Conservation (phyloP, 2,888 invertebrate genomes). For the Stomorhina lunata region DNA sequence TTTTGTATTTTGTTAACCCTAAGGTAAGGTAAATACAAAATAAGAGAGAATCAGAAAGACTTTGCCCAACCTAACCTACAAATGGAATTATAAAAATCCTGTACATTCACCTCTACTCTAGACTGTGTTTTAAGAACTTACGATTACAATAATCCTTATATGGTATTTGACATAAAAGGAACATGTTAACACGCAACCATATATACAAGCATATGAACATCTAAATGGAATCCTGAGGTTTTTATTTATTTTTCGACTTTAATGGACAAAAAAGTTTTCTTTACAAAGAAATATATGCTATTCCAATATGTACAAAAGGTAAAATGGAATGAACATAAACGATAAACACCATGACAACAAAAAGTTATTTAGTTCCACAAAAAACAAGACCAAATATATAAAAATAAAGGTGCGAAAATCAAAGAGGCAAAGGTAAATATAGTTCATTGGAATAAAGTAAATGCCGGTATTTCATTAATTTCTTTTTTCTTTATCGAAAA, state of each 20-base stretch:
- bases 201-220: neutral
- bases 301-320: neutral
- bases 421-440: neutral
- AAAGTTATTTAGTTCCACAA: neutral
- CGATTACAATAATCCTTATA: neutral
- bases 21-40: too few species aligned
- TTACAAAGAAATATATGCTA: neutral
- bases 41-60: neutral
- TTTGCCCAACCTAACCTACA: neutral
- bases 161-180: slow-evolving; percentile 29
- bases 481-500: slow-evolving; percentile 1
- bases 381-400: neutral
- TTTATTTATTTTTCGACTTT: neutral
- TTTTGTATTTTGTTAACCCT: too few species aligned
- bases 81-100: neutral
- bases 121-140: neutral
- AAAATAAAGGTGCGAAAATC: neutral
- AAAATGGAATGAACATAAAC: slow-evolving; percentile 2
- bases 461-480: slow-evolving; percentile 11
- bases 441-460: neutral
- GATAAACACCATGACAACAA: slow-evolving; percentile 25
- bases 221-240: slow-evolving; percentile 22
- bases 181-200: slow-evolving; percentile 41
- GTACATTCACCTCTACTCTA: neutral
- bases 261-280: neutral